These are phyloP conservation scores for Drosophila mercatorum DNA, from an alignment of 2,888 invertebrate species.

Conservation along the genomic window DNA sequence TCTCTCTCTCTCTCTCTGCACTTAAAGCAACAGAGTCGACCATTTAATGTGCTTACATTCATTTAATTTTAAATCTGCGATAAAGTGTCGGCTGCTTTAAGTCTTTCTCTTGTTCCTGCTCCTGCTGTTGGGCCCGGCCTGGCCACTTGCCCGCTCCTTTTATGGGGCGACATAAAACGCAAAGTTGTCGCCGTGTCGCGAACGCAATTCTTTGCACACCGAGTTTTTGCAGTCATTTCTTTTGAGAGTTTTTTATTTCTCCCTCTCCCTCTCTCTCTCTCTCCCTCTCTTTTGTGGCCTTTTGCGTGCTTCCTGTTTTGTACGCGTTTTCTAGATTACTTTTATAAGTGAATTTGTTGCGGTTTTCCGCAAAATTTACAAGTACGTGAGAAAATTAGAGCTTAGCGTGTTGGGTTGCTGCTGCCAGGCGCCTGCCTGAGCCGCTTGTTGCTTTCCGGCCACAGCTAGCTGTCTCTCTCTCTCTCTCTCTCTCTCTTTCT, in stretches of 20 bases:
- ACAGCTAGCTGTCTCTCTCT: not conserved
- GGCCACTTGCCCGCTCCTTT: slow-evolving; percentile 28
- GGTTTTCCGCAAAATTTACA: slow-evolving; percentile 80
- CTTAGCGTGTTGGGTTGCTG: slow-evolving; percentile 59
- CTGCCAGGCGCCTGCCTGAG: slow-evolving; percentile 21
- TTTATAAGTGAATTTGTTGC: slow-evolving; percentile 79
- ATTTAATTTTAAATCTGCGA: slow-evolving; percentile 74
- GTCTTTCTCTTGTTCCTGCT: slow-evolving; percentile 19
- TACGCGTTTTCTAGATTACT: slow-evolving; percentile 79
- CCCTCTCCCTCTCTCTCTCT: not conserved
- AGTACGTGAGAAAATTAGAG: slow-evolving; percentile 80
- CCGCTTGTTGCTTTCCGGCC: slow-evolving; percentile 64
- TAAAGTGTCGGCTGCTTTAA: slow-evolving; percentile 72
- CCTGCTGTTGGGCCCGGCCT: not conserved
- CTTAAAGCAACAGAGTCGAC: slow-evolving; percentile 56
- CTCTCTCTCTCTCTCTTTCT: not conserved
- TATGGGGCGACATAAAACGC: slow-evolving; percentile 53
- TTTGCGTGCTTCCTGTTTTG: slow-evolving; percentile 72
- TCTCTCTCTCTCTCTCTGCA: slow-evolving; percentile 10
- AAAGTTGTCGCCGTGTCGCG: slow-evolving; percentile 76
- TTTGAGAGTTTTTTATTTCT: slow-evolving; percentile 25
- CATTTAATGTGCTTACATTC: slow-evolving; percentile 78
- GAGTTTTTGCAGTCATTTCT: slow-evolving; percentile 37
- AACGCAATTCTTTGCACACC: slow-evolving; percentile 71
- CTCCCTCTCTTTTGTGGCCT: slow-evolving; percentile 24